Conservation (phyloP, 2,888 invertebrate genomes). For the Hypsopygia costalis region DNA sequence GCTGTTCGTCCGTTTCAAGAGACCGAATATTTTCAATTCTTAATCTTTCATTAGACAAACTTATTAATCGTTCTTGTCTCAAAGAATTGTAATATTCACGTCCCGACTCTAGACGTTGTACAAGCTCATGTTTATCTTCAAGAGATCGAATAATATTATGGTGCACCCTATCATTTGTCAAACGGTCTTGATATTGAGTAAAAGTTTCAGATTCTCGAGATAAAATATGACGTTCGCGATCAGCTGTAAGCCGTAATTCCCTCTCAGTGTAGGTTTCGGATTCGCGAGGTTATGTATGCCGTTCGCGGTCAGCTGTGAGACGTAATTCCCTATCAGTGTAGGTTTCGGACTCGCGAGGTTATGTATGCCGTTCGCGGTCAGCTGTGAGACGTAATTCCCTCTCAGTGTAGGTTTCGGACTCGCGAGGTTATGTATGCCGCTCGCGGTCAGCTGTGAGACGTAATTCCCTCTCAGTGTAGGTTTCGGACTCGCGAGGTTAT, state of each 20-base stretch:
- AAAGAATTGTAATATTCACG: conserved; percentile 6
- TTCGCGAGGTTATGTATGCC: no score
- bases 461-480: conserved; percentile 2
- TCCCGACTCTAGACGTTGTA: conserved; percentile 6
- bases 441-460: conserved; percentile 8
- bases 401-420: conserved; percentile 14
- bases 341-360: conserved; percentile 1
- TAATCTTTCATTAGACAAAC: conserved; percentile 8
- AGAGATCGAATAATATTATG: conserved; percentile 10
- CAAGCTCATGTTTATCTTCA: conserved; percentile 7
- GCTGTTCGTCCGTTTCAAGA: neutral
- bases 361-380: conserved; percentile 2
- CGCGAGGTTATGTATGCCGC: conserved; percentile 6
- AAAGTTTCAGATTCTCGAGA: conserved; percentile 10
- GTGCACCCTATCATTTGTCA: conserved; percentile 9
- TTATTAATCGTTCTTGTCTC: conserved; percentile 8
- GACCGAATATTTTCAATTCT: conserved; percentile 7
- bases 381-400: conserved; percentile 12
- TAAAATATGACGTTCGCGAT: neutral
- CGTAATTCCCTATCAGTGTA: conserved; percentile 5
- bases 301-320: conserved; percentile 2
- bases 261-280: neutral
- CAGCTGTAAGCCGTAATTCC: conserved; percentile 1
- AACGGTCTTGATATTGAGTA: conserved; percentile 9
- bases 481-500: neutral